These are phyloP conservation scores for Dromius quadrimaculatus DNA, from an alignment of 2,888 invertebrate species.

Conservation along the genomic window DNA sequence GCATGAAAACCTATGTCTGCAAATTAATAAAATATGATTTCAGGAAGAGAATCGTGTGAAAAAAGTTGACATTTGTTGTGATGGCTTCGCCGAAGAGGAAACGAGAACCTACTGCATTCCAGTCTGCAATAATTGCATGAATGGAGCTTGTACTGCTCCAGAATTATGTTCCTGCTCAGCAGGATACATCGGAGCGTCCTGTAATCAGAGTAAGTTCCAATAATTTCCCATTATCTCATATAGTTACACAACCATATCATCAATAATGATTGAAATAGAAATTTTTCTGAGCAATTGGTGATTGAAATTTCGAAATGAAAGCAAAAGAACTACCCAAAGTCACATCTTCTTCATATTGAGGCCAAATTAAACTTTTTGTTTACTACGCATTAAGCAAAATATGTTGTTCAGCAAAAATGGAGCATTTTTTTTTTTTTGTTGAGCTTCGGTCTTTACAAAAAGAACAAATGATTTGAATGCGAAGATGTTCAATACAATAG, in stretches of 20 bases:
- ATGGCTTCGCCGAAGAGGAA: slow-evolving; percentile 75
- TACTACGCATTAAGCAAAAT: not conserved
- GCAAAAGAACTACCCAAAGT: too few species aligned
- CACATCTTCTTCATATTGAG: too few species aligned
- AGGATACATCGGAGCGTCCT: slow-evolving; percentile 74
- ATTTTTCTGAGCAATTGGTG: not conserved
- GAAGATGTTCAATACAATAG: not conserved
- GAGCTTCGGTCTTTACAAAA: slow-evolving; percentile 17
- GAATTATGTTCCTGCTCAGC: slow-evolving; percentile 72
- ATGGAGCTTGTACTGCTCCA: slow-evolving; percentile 73
- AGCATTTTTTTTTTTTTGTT: not conserved
- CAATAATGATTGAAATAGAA: not conserved
- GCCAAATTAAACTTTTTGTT: too few species aligned
- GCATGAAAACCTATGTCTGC: too few species aligned
- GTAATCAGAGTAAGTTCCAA: slow-evolving; percentile 70
- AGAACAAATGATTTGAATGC: slow-evolving; percentile 10
- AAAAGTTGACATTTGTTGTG: slow-evolving; percentile 80
- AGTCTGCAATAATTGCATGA: slow-evolving; percentile 66
- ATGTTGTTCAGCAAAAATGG: not conserved
- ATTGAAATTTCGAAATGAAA: too few species aligned
- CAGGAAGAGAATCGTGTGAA: slow-evolving; percentile 78
- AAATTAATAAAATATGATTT: slow-evolving; percentile 56
- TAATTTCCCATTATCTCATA: not conserved
- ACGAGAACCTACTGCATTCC: slow-evolving; percentile 62
- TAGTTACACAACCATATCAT: slow-evolving; percentile 1